Evolutionary conservation across 2,113 vertebrate genomes (phyloP), one percentile per base, ranked within the genome.

Genomic region (Rana temporaria): DNA sequence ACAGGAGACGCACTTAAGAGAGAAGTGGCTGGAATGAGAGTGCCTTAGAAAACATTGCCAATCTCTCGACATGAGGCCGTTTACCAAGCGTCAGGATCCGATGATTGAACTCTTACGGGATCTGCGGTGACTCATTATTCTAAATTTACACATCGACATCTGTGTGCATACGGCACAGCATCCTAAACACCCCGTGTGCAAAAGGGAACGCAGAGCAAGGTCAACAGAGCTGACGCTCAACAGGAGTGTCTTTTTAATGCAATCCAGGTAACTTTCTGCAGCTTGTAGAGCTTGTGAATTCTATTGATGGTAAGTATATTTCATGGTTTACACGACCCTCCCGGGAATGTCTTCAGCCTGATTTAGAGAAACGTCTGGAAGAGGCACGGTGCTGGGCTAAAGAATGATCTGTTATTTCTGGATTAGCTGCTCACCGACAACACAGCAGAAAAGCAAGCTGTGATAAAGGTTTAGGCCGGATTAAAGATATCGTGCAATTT

Each of bases 111-210:
- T 42, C 56, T 60, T 80, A 26, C 26, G 55, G 20, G 55, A 70
- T 42, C 53, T 53, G 59, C 53, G 14, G 18, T 72, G 26, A 72
- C 18, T 71, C 55, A 71, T 80, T 48, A 60, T 63, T 74, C 71
- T 71, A 63, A 71, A 62, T 26, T 52, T 81, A 53, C n/a, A 26
- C 11, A 63, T 18, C 18, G 34, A 32, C 24, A 69, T 22, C n/a
- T 71, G 66, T 63, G 24, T 26, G 75, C 48, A 69, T 52, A 20
- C 32, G 0, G 19, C 38, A 52, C 17, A 55, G 48, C 18, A 30
- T 32, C 18, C 15, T 7, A 32, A 52, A 52, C 24, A 55, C 60
- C 12, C 69, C 6, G 24, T 63, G n/a, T 3, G 12, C 60, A 63
- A 26, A 63, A 63, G 0, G 34, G 22, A 38, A 48, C n/a, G 52